Percentiles rank a stretch among this genome's conserved stretches.
Evolutionary conservation across 2,113 vertebrate species (phyloP).

Genomic region (Greenwoodochromis staneri): DNA sequence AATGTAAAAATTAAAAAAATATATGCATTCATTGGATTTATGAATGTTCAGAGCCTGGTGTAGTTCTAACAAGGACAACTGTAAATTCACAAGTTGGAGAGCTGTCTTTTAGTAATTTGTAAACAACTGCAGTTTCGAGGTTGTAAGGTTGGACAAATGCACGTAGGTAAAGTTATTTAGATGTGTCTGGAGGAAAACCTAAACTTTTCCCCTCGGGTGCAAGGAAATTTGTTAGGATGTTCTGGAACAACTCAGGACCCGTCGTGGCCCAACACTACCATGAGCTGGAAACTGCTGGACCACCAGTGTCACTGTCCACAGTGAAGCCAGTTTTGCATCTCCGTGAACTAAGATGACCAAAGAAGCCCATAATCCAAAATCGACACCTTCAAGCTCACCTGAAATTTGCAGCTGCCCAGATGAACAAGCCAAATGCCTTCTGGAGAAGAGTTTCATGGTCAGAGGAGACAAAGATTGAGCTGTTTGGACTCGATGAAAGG

Average conservation of each 20-base stretch:
- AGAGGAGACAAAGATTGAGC: background rate
- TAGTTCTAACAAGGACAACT: background rate
- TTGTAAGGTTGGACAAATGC: background rate
- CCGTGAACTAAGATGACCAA: background rate
- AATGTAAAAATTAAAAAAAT: background rate
- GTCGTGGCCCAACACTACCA: rapidly evolving
- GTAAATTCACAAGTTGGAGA: background rate
- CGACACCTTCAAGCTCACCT: background rate
- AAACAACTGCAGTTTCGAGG: background rate
- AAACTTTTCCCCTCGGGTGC: background rate
- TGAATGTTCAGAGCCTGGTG: background rate
- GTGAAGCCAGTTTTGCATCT: background rate
- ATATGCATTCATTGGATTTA: background rate
- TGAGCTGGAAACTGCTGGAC: background rate
- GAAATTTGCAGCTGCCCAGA: background rate
- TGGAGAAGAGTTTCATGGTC: background rate
- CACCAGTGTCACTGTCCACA: background rate
- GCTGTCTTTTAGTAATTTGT: rapidly evolving
- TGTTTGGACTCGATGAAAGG: background rate
- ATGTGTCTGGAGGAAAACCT: background rate
- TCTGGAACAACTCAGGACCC: background rate
- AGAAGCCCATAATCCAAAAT: background rate
- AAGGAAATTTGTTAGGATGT: background rate
- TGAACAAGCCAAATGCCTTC: background rate
- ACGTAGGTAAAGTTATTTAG: background rate